Evolutionary conservation across 2,888 invertebrate species (phyloP), one percentile per base, ranked within the genome.

Genomic region (Argynnis bischoffii): DNA sequence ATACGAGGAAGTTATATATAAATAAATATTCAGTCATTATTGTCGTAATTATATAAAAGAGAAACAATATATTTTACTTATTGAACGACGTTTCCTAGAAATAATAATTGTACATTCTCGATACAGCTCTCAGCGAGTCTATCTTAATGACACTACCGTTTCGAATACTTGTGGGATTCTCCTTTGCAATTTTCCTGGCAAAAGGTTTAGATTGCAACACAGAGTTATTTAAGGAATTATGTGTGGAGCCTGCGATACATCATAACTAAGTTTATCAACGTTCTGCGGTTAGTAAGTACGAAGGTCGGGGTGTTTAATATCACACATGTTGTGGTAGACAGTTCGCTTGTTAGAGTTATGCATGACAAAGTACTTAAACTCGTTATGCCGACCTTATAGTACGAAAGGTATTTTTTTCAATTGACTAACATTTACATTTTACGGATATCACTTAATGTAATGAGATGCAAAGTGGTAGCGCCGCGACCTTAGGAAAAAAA

Each of bases 101-200:
- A 55, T 63, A 64, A 69, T 72, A 63, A 69, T 69, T 63, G 66
- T 69, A 69, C 69, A 68, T 67, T 64, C 64, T 60, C 67, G n/a
- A 35, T 46, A 66, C 35, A 66, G 64, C 64, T 57, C 57, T 55
- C 67, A 41, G 47, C 64, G 63, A 71, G 60, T 65, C 50, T 57
- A 60, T 54, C 66, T 69, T 69, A 72, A 72, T 72, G 70, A 69
- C 67, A 65, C 69, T 64, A 66, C 63, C 64, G 63, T 46, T 65
- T 51, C 63, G 55, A 68, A 72, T 72, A 57, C 70, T 66, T 70
- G 57, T 47, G 70, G 64, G 72, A 69, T 53, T 66, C 53, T 41
- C 57, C 61, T 35, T 61, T 53, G 51, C 61, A 55, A 70, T 55
- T 64, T 67, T 55, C 55, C 55, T 57, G 57, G 51, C 51, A 61